Evolutionary conservation across 2,888 invertebrate species (phyloP), one percentile per base, ranked within the genome.

Genomic region (Hermaeophaga mercurialis): DNA sequence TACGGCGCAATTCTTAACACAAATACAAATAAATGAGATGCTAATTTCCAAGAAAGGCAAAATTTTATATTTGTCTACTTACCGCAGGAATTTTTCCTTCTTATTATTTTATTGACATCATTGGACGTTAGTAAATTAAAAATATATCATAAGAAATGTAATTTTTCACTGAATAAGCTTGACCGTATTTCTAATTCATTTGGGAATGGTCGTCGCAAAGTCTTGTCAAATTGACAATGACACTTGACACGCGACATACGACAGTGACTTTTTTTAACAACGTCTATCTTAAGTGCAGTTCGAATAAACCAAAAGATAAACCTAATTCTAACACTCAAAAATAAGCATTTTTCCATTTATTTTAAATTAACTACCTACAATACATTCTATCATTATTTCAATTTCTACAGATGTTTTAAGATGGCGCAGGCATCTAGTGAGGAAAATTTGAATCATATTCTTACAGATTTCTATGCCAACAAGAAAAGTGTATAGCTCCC

Each of bases 1-100:
- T 43, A 52, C 43, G 52, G 52, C 52, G 52, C 52, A 52, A 44
- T 52, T 52, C 52, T 52, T 43, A 52, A 44, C 34, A 44, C 34
- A 34, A 24, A 31, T 18, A 48, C 39, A 28, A 33, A 24, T 34
- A 17, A 52, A 44, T 44, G 33, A 33, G 43, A 52, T 52, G 52
- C 43, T 52, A 52, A 52, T 52, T 52, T 52, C 11, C n/a, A 24
- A 14, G 15, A 49, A 33, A 33, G 34, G 17, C 43, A 8, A 14
- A 43, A 12, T 2, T 43, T 1, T 9, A 38, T 38, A 43, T 34
- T 4, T 3, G 12, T 43, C 43, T 44, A 52, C 52, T 52, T 39
- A 52, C 52, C n/a, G 44, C 9, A 52, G 41, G 31, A 50, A 50
- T 11, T 43, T 4, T 39, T 34, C 43, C 43, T 43, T 33, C 9